Conservation (phyloP, 2,888 invertebrate genomes). For the Drosophila neutralis region DNA sequence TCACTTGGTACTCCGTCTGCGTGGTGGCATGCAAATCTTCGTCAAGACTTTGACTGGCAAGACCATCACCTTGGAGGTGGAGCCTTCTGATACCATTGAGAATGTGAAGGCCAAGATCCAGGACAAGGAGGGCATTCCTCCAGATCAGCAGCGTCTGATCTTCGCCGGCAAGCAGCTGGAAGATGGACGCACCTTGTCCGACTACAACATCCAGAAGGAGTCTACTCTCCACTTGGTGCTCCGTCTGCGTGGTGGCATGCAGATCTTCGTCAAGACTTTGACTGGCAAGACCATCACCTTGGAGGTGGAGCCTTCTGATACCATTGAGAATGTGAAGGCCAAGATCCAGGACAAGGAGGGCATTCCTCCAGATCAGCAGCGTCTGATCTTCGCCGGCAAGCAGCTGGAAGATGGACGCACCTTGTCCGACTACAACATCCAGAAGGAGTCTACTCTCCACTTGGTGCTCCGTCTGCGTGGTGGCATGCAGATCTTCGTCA, state of each 20-base stretch:
- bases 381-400: constrained; percentile 49
- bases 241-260: constrained; percentile 50
- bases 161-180: constrained; percentile 49
- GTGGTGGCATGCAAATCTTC: constrained; percentile 50
- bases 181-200: constrained; percentile 33
- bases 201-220: constrained; percentile 50
- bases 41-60: constrained; percentile 54
- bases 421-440: constrained; percentile 44
- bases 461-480: constrained; percentile 49
- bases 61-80: constrained; percentile 52
- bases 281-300: constrained; percentile 54
- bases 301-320: constrained; percentile 48
- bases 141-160: constrained; percentile 44
- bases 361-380: constrained; percentile 51
- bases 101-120: constrained; percentile 54
- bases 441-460: constrained; percentile 43
- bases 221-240: constrained; percentile 36
- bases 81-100: constrained; percentile 50
- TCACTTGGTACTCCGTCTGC: constrained; percentile 49
- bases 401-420: constrained; percentile 49
- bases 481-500: constrained; percentile 46
- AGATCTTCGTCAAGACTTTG: constrained; percentile 54
- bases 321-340: constrained; percentile 53
- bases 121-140: constrained; percentile 50
- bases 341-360: constrained; percentile 56